These are phyloP conservation scores for Nebria salina DNA, from an alignment of 2,888 invertebrate species.

Conservation along the genomic window DNA sequence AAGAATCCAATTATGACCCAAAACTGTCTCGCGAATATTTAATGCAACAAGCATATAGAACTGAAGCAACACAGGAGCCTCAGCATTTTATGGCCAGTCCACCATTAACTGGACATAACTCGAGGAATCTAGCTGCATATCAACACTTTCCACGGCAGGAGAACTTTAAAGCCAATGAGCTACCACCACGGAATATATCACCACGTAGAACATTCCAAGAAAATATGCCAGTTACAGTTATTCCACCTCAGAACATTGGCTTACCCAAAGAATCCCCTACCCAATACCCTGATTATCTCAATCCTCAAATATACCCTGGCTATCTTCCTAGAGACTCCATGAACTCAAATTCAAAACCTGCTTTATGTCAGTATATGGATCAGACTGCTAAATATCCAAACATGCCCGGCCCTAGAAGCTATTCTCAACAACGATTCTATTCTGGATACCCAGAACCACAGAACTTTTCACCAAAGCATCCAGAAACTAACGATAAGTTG, in stretches of 20 bases:
- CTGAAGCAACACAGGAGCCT: conserved; percentile 11
- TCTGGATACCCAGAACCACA: conserved; percentile 26
- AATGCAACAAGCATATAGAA: conserved; percentile 15
- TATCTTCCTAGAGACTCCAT: conserved; percentile 25
- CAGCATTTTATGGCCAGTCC: conserved; percentile 28
- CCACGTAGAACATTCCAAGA: conserved; percentile 43
- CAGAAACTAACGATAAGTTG: conserved; percentile 3
- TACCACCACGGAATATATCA: conserved; percentile 36
- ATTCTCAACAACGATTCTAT: conserved; percentile 19
- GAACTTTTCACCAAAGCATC: conserved; percentile 17
- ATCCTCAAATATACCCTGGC: conserved; percentile 25
- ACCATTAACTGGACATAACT: conserved; percentile 17
- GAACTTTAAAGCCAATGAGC: conserved; percentile 23
- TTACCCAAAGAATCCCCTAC: conserved; percentile 17
- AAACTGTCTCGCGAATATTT: conserved; percentile 30
- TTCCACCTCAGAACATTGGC: conserved; percentile 26
- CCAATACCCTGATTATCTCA: conserved; percentile 23
- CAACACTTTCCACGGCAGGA: conserved; percentile 6
- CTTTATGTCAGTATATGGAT: conserved; percentile 29
- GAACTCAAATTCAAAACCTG: conserved; percentile 17
- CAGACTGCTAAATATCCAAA: conserved; percentile 22
- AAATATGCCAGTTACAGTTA: conserved; percentile 38
- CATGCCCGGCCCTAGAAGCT: conserved; percentile 11
- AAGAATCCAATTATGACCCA: conserved; percentile 24
- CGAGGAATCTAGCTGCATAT: conserved; percentile 21